Evolutionary conservation across 2,113 vertebrate species (phyloP), one percentile per base, ranked within the genome.

Genomic region (Sinocyclocheilus grahami): DNA sequence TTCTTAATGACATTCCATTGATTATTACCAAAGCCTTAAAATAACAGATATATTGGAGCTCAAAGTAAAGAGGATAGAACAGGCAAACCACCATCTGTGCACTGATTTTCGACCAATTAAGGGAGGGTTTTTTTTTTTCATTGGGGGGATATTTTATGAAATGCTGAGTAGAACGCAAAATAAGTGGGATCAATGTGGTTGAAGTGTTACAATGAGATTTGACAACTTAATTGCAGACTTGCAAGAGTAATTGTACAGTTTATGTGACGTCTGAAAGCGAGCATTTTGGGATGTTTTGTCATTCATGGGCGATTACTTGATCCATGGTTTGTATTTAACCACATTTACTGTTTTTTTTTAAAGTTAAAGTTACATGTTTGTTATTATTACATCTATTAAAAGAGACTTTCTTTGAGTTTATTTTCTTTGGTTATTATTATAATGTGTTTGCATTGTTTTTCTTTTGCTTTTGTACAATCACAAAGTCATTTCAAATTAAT

Each of bases 11-110:
- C 20, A 16, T 48, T 48, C 46, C 10, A 48, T 48, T 48, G 65
- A 46, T 10, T 2, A 39, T 33, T 82, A 62, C 60, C 46, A n/a
- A 72, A 75, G 83, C 87, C 83, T 85, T 87, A 87, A 85, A 12
- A 77, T 39, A 62, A 24, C 22, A n/a, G 60, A 24, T 10, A 24
- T 10, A 51, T 5, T 51, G 42, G 11, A 69, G 65, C 65, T 69
- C 27, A 14, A 30, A 30, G 27, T 9, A 14, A 37, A 37, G 46
- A 76, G 51, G 14, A 16, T 4, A 0, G n/a, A 9, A 16, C 12
- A 77, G n/a, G 24, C 53, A 24, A 37, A 24, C 5, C 58, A 42
- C 30, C 13, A 8, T 79, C 77, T 78, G 33, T 74, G 9, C 42
- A 51, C 5, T 85, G 46, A 60, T 53, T 67, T 69, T 20, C 20